Base-by-base conservation (phyloP, 2,797 vertebrate species). In the Aratinga solstitialis region DNA sequence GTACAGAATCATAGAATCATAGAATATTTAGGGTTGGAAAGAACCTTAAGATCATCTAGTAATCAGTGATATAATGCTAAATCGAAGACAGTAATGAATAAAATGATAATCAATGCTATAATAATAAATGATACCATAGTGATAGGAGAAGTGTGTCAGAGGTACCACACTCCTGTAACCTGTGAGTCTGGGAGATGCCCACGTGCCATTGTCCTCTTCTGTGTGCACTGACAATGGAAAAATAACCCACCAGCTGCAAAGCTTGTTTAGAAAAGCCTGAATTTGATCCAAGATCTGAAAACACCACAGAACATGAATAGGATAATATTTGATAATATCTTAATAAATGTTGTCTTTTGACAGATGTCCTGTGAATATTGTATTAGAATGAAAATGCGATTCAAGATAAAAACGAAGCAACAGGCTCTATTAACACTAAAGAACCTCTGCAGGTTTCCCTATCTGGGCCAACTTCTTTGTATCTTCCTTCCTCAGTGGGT, bases 291-390 rank as follows among this genome's bases (percentile, higher is more conserved):
- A 63, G n/a, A 63, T 84, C 51, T 87, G 77, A 81, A 94, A 77
- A 63, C n/a, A 32, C 8, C 17, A 5, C 53, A 36, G 30, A 80
- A 68, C 13, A 21, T 48, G 82, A 77, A 51, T 22, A 80, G 67
- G 26, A 63, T 27, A 59, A 36, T 69, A 61, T 93, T 73, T 86
- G 62, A 61, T 88, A 88, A n/a, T 53, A 87, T 50, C 59, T 83
- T 92, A 80, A 85, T 93, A 91, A 75, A 62, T 62, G 9, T 42
- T 68, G 50, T 91, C 38, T 79, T 96, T 91, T 95, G 76, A 81
- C 79, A 92, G 92, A 58, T 76, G 59, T 73, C 66, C 34, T 69
- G 30, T 81, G 85, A 91, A 90, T 86, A 54, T 11, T 15, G 4
- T 78, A 59, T 95, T 74, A 40, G 34, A 68, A 62, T 78, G 69